Evolutionary conservation across 1,140 invertebrate genomes (phyloP), one percentile per base, ranked within the genome.

Genomic region (Bombus superbus): DNA sequence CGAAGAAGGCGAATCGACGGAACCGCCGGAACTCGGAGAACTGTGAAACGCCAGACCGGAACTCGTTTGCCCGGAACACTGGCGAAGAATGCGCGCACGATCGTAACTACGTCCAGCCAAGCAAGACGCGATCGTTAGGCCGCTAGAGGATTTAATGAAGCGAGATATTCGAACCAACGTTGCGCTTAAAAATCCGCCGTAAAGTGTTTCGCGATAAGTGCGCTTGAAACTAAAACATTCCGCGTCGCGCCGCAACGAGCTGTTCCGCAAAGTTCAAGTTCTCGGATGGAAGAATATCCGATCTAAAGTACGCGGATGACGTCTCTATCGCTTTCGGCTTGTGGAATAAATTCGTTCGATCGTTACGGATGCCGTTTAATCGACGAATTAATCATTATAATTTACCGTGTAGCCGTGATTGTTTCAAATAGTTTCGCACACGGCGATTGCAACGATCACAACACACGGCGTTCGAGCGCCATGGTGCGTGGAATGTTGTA

Each of bases 121-220:
- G 83, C 88, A 84, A 72, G 69, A 88, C 77, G 62, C 53, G 13
- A 82, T 86, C 83, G 78, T 78, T 69, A 47, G 69, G 53, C 69
- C 57, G 68, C 78, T n/a, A 73, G 57, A 38, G 35, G 77, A 85
- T 82, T 79, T 89, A 89, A 89, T 88, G 88, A 89, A 88, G 77
- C 88, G 72, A 53, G 42, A 18, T 57, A 40, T n/a, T 68, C 59
- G 35, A 18, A 22, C 25, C n/a, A 15, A 42, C 72, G 35, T 47
- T 3, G 15, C 42, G 15, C n/a, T 44, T 73, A 59, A 40, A 72
- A 59, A 72, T 18, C 10, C 35, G 4, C 38, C 53, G 62, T 44
- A 32, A 42, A 77, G 72, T 3, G 42, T 53, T 64, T 74, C 35
- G 0, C 8, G 44, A 32, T 53, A 38, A 28, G 8, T 15, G 32